Evolutionary conservation across 2,797 vertebrate genomes (phyloP), one percentile per base, ranked within the genome.

Genomic region (Lithobates sylvaticus): DNA sequence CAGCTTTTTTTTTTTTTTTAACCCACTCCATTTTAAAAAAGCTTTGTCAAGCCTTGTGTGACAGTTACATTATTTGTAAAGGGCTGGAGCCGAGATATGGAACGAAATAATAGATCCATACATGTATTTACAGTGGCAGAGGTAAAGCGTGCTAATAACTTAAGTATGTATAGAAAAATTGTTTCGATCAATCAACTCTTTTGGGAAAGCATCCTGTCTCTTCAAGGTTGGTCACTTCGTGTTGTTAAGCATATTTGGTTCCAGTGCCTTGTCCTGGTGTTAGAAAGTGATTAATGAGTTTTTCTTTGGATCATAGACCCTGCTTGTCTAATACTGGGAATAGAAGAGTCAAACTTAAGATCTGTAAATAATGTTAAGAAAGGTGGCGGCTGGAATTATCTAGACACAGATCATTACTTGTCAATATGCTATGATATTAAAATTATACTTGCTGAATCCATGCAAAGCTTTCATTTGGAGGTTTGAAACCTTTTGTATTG

Each of bases 51-150:
- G 39, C 32, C 54, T 61, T 7, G 10, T 71, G 21, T 80, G 88
- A 81, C 47, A 87, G 90, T 88, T 89, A 88, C 88, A 89, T 89
- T 89, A 90, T 92, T 92, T 90, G 90, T 89, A 91, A 89, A 91
- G 91, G 90, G 90, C 91, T 90, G 86, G 88, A 90, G 81, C 90
- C 92, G 92, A 93, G 93, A 92, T 92, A 93, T 93, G 91, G 92
- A 93, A 93, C 92, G 91, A 88, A 91, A 90, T 93, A 90, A 90
- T 89, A 92, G 92, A 93, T 94, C 92, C 91, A 93, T 94, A 92
- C 90, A 92, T 91, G 91, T 91, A 91, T 91, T 92, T 91, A 89
- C 91, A 88, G 88, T 92, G 92, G 92, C 91, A 92, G 90, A 91
- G 89, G 89, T 91, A 91, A 91, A 89, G 91, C 91, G 89, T 89